Percentiles rank a stretch among this genome's conserved stretches.
Evolutionary conservation across 2,888 invertebrate genomes (phyloP).

Genomic region (Chloroclysta siterata): DNA sequence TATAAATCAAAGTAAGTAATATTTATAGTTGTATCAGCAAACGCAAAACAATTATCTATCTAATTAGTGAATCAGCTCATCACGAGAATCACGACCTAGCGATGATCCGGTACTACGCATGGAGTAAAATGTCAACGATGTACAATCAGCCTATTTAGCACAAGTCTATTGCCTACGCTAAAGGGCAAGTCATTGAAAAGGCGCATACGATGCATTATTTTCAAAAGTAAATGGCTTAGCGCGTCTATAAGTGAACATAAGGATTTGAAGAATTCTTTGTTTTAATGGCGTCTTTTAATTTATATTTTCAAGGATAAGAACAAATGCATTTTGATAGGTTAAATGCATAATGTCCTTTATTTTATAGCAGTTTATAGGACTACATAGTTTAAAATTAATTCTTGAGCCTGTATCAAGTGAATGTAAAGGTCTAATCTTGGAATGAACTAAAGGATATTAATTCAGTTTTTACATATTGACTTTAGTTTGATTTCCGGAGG

Average conservation of each 20-base stretch:
- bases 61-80: constrained; percentile 25
- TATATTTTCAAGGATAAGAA: not conserved
- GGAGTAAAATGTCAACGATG: constrained; percentile 41
- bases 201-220: constrained; percentile 23
- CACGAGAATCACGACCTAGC: constrained; percentile 26
- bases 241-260: constrained; percentile 6
- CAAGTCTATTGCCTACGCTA: constrained; percentile 22
- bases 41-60: constrained; percentile 15
- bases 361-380: too few relatives aligned
- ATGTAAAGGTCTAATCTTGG: too few relatives aligned
- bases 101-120: constrained; percentile 32
- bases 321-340: not conserved
- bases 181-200: constrained; percentile 29
- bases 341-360: too few relatives aligned
- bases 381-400: too few relatives aligned
- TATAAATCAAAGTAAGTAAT: not conserved
- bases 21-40: not conserved
- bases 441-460: too few relatives aligned
- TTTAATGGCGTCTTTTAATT: not conserved
- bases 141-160: constrained; percentile 32
- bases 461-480: too few relatives aligned
- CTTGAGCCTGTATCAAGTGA: too few relatives aligned
- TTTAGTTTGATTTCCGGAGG: too few relatives aligned
- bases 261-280: not conserved
- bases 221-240: constrained; percentile 4